These are phyloP conservation scores for Chrysochloris asiatica DNA, from an alignment of 2,113 vertebrate genomes.

Conservation along the genomic window DNA sequence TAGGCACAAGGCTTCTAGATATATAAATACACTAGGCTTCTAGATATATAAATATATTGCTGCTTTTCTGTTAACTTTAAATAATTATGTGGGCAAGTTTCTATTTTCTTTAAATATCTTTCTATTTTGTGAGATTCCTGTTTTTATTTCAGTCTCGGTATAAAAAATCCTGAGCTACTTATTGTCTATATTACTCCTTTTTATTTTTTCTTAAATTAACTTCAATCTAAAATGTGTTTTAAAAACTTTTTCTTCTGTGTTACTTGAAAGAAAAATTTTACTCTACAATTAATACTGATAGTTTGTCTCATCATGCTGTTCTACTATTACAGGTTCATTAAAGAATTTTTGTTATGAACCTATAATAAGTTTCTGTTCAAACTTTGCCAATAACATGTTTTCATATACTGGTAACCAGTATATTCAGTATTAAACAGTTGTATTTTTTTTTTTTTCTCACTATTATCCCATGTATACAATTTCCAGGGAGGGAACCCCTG, in stretches of 20 bases:
- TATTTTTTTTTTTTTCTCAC: not conserved
- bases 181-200: not conserved
- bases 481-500: not conserved
- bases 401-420: not conserved
- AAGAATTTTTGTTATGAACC: not conserved
- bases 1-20: not conserved
- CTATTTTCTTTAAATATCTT: not conserved
- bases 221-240: constrained; percentile 13
- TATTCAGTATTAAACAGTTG: not conserved
- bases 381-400: not conserved
- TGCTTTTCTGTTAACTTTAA: not conserved
- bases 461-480: not conserved
- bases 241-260: not conserved
- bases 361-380: not conserved
- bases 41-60: not conserved
- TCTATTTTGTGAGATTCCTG: constrained; percentile 24
- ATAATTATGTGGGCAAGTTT: not conserved
- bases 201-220: not conserved
- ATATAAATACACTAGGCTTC: not conserved
- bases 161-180: not conserved
- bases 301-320: not conserved
- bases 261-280: not conserved
- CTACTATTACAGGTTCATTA: not conserved
- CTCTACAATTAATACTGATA: not conserved
- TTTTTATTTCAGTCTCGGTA: constrained; percentile 16